These are phyloP conservation scores for Parauchenoglanis ngamensis DNA, from an alignment of 2,797 vertebrate species.

Conservation along the genomic window DNA sequence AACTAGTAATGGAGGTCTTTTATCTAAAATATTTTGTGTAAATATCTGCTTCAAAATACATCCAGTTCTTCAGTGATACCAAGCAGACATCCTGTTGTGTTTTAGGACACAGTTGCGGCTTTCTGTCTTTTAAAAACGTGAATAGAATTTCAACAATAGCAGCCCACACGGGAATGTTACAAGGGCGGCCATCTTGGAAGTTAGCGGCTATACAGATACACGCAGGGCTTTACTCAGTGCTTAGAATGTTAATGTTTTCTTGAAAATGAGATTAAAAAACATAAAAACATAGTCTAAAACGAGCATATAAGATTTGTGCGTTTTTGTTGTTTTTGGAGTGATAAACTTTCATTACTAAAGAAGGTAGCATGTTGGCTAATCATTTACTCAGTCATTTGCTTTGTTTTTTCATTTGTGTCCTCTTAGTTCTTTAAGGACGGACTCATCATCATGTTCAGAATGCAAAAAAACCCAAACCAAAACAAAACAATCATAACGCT, in stretches of 20 bases:
- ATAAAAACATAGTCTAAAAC: not conserved
- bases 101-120: not conserved
- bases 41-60: not conserved
- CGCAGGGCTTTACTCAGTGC: not conserved
- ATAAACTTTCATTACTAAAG: not conserved
- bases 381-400: too few relatives aligned
- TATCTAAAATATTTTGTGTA: not conserved
- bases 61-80: not conserved
- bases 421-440: not conserved
- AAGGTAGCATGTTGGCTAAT: not conserved
- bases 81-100: not conserved
- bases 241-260: not conserved
- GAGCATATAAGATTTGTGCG: not conserved
- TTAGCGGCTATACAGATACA: not conserved
- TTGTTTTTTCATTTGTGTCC: not conserved
- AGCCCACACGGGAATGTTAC: not conserved
- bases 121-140: not conserved
- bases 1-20: not conserved
- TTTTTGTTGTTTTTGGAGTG: too few relatives aligned
- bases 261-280: not conserved
- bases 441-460: too few relatives aligned
- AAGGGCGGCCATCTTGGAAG: not conserved
- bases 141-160: not conserved
- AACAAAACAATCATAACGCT: too few relatives aligned
- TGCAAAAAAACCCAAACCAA: too few relatives aligned